A percentile compares a stretch with the other conserved stretches of the same genome.
Conservation (phyloP, 2,797 vertebrate genomes). For the Phataginus tetradactyla region DNA sequence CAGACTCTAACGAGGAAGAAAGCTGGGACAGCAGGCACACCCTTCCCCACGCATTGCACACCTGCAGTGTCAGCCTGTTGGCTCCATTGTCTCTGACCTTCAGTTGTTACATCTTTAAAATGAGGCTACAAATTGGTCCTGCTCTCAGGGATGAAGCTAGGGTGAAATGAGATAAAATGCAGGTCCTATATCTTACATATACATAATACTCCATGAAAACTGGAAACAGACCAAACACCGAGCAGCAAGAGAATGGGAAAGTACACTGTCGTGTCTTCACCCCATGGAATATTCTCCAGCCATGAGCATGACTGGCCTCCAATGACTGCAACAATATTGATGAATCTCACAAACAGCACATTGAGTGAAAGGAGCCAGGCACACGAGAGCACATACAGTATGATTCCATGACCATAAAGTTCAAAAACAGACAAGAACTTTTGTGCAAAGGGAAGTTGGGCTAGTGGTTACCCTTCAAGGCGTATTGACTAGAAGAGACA, state of each 20-base stretch:
- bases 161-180: neutral
- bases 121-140: neutral
- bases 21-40: neutral
- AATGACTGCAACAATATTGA: rapidly evolving
- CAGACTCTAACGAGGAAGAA: neutral
- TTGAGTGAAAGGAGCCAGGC: neutral
- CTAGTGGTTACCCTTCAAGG: rapidly evolving
- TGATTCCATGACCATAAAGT: neutral
- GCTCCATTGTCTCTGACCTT: neutral
- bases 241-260: neutral
- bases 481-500: neutral
- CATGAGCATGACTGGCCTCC: neutral
- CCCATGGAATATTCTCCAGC: neutral
- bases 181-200: neutral
- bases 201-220: neutral
- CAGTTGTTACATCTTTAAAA: neutral
- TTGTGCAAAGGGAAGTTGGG: neutral
- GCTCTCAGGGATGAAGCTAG: neutral
- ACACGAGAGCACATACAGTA: neutral
- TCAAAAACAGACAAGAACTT: neutral
- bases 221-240: neutral
- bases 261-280: rapidly evolving
- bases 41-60: neutral
- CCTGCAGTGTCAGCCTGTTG: rapidly evolving
- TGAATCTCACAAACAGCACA: neutral